These are phyloP conservation scores for Piscicola geometra DNA, from an alignment of 2,888 invertebrate species.

Conservation along the genomic window DNA sequence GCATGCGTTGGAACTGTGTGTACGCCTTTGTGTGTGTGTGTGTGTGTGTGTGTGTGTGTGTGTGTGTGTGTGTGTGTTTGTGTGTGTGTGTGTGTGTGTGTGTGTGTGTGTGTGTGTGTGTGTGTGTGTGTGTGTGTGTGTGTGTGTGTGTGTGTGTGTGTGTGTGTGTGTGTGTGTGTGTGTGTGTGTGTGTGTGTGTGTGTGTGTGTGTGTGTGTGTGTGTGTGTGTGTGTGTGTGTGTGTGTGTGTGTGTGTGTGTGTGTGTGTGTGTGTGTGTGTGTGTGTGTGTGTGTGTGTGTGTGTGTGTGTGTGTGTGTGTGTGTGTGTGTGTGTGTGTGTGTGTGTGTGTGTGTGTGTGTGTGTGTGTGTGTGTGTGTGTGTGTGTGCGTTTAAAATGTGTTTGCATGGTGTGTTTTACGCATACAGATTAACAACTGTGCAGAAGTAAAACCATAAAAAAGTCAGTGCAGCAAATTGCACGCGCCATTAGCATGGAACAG, in stretches of 20 bases:
- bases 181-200: slow-evolving; percentile 35
- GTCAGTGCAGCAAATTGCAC: no score
- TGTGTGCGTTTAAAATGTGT: neutral
- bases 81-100: slow-evolving; percentile 23
- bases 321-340: no score
- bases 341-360: no score
- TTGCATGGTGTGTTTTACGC: neutral
- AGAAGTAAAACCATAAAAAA: no score
- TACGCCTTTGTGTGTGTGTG: slow-evolving; percentile 5
- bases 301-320: no score
- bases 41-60: slow-evolving; percentile 23
- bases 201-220: slow-evolving; percentile 34
- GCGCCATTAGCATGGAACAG: no score
- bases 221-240: slow-evolving; percentile 35
- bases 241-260: slow-evolving; percentile 36
- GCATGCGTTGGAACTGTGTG: neutral
- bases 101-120: slow-evolving; percentile 23
- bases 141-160: slow-evolving; percentile 23
- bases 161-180: slow-evolving; percentile 23
- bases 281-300: slow-evolving; percentile 17
- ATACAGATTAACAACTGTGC: neutral
- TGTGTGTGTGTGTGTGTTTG: slow-evolving; percentile 22
- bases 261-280: slow-evolving; percentile 34
- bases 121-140: slow-evolving; percentile 23
- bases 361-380: no score